Evolutionary conservation across 2,113 vertebrate genomes (phyloP).

Genomic region (Alces alces): DNA sequence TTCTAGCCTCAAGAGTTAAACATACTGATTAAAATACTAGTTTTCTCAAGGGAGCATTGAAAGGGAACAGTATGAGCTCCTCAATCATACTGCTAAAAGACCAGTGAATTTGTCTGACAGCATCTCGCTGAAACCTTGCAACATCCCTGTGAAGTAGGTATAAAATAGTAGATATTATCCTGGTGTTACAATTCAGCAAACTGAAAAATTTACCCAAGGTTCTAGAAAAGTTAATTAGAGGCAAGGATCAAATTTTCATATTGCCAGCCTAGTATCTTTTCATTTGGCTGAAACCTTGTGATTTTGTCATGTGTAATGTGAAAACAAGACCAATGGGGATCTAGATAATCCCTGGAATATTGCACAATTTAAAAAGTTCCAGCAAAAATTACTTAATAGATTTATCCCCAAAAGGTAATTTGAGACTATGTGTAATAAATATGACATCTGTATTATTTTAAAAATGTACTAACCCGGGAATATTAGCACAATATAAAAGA

Average conservation of each 20-base stretch:
- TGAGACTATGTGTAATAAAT: not conserved
- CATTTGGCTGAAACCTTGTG: not conserved
- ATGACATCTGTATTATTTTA: not conserved
- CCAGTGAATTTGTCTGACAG: not conserved
- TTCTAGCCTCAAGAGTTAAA: not conserved
- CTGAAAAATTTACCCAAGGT: not conserved
- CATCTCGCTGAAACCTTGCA: not conserved
- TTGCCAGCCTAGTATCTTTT: not conserved
- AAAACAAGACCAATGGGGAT: not conserved
- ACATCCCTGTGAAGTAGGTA: not conserved
- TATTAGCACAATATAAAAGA: not conserved
- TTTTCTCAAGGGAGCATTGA: not conserved
- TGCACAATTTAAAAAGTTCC: not conserved
- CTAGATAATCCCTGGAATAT: not conserved
- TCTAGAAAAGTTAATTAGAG: not conserved
- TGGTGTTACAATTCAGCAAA: not conserved
- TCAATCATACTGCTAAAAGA: not conserved
- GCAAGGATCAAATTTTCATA: not conserved
- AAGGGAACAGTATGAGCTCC: not conserved
- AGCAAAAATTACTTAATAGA: not conserved
- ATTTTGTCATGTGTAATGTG: not conserved
- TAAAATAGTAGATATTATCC: not conserved
- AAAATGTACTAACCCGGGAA: not conserved
- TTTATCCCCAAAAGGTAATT: not conserved
- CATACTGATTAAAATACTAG: not conserved